These are phyloP conservation scores for Lithosia quadra DNA, from an alignment of 2,888 invertebrate species.

Conservation along the genomic window DNA sequence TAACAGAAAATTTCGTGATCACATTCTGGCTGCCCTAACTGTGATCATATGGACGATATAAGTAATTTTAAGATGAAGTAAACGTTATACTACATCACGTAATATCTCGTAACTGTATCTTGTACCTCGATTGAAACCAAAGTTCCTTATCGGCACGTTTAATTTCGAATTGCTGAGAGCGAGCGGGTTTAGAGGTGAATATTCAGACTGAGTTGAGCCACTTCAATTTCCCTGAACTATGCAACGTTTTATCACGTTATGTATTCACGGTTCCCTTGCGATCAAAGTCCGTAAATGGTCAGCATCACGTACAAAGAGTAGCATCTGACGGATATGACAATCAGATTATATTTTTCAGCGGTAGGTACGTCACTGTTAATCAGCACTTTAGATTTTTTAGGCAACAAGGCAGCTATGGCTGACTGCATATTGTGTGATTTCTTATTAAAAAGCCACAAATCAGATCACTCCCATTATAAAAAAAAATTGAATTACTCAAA, in stretches of 20 bases:
- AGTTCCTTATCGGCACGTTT: constrained; percentile 46
- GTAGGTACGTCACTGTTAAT: background rate
- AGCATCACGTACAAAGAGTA: constrained; percentile 55
- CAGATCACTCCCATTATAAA: too few relatives aligned
- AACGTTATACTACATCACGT: background rate
- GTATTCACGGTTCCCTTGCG: constrained; percentile 67
- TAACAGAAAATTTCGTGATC: too few relatives aligned
- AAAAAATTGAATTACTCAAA: too few relatives aligned
- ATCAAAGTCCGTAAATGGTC: constrained; percentile 64
- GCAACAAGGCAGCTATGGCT: too few relatives aligned
- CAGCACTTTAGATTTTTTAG: too few relatives aligned
- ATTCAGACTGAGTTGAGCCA: constrained; percentile 45
- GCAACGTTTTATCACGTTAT: constrained; percentile 71
- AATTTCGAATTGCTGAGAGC: constrained; percentile 38
- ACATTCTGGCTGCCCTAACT: too few relatives aligned
- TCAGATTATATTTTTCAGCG: background rate
- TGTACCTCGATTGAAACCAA: constrained; percentile 21
- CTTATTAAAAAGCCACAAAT: too few relatives aligned
- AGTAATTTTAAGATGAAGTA: background rate
- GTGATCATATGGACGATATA: too few relatives aligned
- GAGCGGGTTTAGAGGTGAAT: constrained; percentile 36
- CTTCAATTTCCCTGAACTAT: constrained; percentile 65
- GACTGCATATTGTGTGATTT: too few relatives aligned
- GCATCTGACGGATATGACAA: constrained; percentile 28
- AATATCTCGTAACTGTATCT: background rate